These are phyloP conservation scores for Otolemur crassicaudatus DNA, from an alignment of 2,797 vertebrate genomes.

Conservation along the genomic window DNA sequence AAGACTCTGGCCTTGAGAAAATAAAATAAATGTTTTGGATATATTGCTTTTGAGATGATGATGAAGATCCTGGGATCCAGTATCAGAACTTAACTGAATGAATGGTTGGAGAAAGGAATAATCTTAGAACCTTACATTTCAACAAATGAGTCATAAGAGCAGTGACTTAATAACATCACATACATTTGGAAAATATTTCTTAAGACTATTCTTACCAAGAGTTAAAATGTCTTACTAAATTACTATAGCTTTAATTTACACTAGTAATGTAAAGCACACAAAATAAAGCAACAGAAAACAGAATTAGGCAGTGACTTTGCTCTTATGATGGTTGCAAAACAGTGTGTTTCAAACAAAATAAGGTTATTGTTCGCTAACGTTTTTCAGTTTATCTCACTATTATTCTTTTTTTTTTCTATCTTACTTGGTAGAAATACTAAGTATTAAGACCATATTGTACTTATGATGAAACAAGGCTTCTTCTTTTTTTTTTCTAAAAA, in stretches of 20 bases:
- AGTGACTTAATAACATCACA: not conserved
- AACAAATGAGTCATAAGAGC: not conserved
- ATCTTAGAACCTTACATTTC: not conserved
- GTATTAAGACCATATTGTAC: not conserved
- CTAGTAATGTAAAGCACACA: not conserved
- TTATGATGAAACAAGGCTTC: not conserved
- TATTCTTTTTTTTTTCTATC: not conserved
- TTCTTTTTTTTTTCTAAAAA: not conserved
- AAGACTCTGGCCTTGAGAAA: not conserved
- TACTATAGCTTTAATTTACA: not conserved
- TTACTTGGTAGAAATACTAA: not conserved
- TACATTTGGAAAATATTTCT: not conserved
- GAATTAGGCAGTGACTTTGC: not conserved
- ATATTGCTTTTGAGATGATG: not conserved
- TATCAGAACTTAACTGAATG: not conserved
- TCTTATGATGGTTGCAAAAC: not conserved
- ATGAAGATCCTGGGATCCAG: not conserved
- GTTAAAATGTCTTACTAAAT: not conserved
- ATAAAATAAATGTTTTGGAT: not conserved
- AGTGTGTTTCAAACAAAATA: not conserved
- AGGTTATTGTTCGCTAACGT: not conserved
- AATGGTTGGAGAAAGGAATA: not conserved
- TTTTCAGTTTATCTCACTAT: not conserved
- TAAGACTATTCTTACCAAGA: slow-evolving; percentile 4
- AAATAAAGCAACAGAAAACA: not conserved